Evolutionary conservation across 23 tunicate species (phyloP).

Genomic region (Clavelina lepadiformis): DNA sequence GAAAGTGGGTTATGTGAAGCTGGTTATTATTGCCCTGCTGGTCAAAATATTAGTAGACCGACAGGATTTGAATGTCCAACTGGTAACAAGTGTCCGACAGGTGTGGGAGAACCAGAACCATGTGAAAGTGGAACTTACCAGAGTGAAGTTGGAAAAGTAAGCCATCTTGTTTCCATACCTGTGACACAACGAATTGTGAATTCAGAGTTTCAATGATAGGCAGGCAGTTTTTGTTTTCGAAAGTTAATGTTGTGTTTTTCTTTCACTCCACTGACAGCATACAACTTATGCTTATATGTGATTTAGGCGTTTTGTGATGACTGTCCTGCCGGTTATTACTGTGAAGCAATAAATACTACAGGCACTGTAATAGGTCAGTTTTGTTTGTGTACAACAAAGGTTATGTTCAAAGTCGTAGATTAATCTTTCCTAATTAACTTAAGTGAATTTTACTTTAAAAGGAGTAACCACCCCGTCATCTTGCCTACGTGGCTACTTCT

Average conservation of each 20-base stretch:
- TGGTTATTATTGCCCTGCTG: conserved; percentile 78
- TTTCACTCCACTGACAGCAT: neutral
- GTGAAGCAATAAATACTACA: conserved; percentile 43
- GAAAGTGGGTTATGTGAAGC: conserved; percentile 47
- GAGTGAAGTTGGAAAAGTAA: conserved; percentile 28
- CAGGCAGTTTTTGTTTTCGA: neutral
- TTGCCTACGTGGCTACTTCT: conserved; percentile 71
- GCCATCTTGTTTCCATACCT: neutral
- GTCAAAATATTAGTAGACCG: conserved; percentile 59
- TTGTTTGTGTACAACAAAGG: neutral
- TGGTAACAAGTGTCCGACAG: conserved; percentile 67
- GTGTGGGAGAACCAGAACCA: conserved; percentile 27
- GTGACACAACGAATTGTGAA: neutral
- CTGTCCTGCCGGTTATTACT: conserved; percentile 83
- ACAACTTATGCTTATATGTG: neutral
- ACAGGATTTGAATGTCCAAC: conserved; percentile 53
- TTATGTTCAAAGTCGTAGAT: neutral
- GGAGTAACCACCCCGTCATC: conserved; percentile 49
- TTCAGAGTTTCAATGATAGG: neutral
- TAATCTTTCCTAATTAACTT: neutral
- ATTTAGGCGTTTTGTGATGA: conserved; percentile 54
- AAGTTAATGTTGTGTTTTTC: neutral
- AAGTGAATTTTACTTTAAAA: neutral
- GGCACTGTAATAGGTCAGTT: conserved; percentile 32
- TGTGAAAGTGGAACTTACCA: conserved; percentile 93